Percentiles rank a stretch among this genome's conserved stretches.
Evolutionary conservation across 2,797 vertebrate species (phyloP).

Genomic region (Xyrichtys novacula): DNA sequence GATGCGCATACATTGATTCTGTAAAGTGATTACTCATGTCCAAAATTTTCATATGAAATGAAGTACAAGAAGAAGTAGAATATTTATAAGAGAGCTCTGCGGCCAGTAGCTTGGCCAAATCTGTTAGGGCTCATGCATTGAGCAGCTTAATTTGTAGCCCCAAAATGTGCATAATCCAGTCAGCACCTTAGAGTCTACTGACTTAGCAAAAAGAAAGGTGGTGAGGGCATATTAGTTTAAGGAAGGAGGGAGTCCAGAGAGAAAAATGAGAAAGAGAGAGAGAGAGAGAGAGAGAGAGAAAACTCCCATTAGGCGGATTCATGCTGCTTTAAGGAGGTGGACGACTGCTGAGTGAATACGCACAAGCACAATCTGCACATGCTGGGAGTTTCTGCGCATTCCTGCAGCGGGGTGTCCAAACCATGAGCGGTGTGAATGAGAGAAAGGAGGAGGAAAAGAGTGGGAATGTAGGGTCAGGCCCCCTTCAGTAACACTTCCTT

Average conservation of each 20-base stretch:
- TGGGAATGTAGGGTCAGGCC: constrained; percentile 59
- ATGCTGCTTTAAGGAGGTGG: constrained; percentile 39
- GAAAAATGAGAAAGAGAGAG: background rate
- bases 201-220: constrained; percentile 27
- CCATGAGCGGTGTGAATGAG: constrained; percentile 36
- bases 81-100: constrained; percentile 5
- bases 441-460: constrained; percentile 30
- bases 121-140: constrained; percentile 16
- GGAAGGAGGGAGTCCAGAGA: constrained; percentile 5
- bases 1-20: background rate
- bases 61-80: background rate
- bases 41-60: constrained; percentile 8
- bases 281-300: constrained; percentile 4
- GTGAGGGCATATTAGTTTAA: constrained; percentile 27
- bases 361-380: constrained; percentile 21
- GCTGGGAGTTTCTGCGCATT: constrained; percentile 37
- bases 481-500: constrained; percentile 72
- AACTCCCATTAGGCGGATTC: constrained; percentile 31
- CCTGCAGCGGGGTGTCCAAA: constrained; percentile 35
- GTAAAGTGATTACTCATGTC: background rate
- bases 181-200: constrained; percentile 31
- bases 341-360: constrained; percentile 31
- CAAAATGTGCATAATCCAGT: constrained; percentile 50
- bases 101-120: constrained; percentile 16
- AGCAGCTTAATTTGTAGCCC: constrained; percentile 33